These are phyloP conservation scores for Lacerta bilineata DNA, from an alignment of 2,797 vertebrate species.

Conservation along the genomic window DNA sequence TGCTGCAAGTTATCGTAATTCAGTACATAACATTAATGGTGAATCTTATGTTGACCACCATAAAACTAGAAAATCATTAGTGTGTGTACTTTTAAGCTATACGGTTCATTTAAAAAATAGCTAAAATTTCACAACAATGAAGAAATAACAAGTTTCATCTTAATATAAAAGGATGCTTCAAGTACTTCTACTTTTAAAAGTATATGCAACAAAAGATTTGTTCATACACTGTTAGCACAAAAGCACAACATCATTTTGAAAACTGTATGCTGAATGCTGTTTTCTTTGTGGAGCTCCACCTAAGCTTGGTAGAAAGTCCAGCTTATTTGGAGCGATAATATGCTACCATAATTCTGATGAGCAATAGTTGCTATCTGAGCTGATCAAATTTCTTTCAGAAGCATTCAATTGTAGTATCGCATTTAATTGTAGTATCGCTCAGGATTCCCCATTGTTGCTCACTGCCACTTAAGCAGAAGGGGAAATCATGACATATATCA, in stretches of 20 bases:
- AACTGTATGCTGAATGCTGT: conserved; percentile 17
- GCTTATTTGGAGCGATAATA: neutral
- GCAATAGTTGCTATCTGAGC: neutral
- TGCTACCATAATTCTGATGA: neutral
- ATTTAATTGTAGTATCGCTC: neutral
- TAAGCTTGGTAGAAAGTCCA: neutral
- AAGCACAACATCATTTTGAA: conserved; percentile 30
- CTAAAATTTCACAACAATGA: conserved; percentile 27
- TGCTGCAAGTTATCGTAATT: neutral
- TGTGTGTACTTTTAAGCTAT: neutral
- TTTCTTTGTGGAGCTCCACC: neutral
- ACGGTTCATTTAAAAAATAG: conserved; percentile 6
- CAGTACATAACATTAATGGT: neutral
- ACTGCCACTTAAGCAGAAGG: neutral
- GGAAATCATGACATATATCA: neutral
- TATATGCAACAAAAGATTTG: conserved; percentile 3
- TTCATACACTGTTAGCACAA: conserved; percentile 42
- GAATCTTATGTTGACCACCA: neutral
- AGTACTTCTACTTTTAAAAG: conserved; percentile 38
- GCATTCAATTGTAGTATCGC: too few species aligned
- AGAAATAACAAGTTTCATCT: conserved; percentile 30
- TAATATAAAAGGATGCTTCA: conserved; percentile 52
- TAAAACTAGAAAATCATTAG: conserved; percentile 5
- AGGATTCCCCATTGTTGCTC: neutral
- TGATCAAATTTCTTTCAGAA: neutral